Base-by-base conservation (phyloP, 2,113 vertebrate genomes). In the Lepidiolamprologus cunningtoni region DNA sequence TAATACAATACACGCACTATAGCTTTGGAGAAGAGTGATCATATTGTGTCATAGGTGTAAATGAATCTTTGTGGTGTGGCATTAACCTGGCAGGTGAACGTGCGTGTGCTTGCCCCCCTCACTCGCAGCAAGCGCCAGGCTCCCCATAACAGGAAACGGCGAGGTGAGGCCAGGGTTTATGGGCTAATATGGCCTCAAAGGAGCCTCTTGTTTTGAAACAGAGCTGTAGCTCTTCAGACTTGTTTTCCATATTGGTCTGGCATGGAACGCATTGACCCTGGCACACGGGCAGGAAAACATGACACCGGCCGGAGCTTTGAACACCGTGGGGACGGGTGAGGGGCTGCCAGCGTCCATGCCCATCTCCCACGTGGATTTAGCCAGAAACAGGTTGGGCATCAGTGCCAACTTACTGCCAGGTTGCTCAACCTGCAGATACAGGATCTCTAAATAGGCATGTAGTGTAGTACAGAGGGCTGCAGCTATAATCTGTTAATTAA, bases 111-210 rank as follows among this genome's bases (percentile, higher is more conserved):
- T 66, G 66, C 35, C 54, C 31, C n/a, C 14, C 19, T 53, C 7
- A 7, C 61, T 81, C 45, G 10, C 26, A 90, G 53, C 71, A 19
- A 86, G 86, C 66, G 13, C 42, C 80, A 81, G 71, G 63, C 90
- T 92, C 89, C 93, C 90, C 93, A 94, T 93, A 93, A 95, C 95
- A 96, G 95, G 95, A 95, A 95, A 84, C 87, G 6, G 87, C 37
- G 82, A 94, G 95, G 94, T 95, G 95, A 96, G 94, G 92, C 92
- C 93, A 89, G 90, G 93, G 94, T 95, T 94, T 95, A 91, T 89
- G 91, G 93, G 90, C 89, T 94, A 92, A 92, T 83, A 71, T 16
- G 33, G 85, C 90, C 94, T 95, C 92, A 93, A 94, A 95, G 91
- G 92, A 94, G 93, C 87, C 85, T 94, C 92, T 96, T 95, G 94